Evolutionary conservation across 2,888 invertebrate species (phyloP), one percentile per base, ranked within the genome.

Genomic region (Patella depressa): DNA sequence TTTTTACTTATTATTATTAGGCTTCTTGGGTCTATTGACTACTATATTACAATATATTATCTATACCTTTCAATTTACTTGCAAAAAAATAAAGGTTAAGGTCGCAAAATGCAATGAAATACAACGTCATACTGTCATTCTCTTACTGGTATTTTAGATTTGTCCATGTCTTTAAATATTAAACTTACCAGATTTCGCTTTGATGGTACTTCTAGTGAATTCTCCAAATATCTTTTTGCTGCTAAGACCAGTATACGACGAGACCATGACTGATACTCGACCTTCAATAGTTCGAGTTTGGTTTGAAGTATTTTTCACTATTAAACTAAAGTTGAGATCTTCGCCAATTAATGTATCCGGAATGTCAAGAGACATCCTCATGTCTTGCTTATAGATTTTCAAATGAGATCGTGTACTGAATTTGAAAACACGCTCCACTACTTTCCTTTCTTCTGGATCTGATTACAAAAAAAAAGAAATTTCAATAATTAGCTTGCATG

Each of bases 211-310:
- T 70, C 83, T 79, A 53, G 77, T 74, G 0, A 45, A 72, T 24
- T 83, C 78, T 2, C 82, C 82, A 24, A 82, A 80, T 3, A 87
- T 73, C 59, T 80, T 79, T 73, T 82, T 82, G 17, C 83, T 85
- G 7, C 84, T 80, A 14, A 86, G 80, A 0, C 88, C 88, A 15
- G 87, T 88, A 79, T 88, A 88, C 76, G 80, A 88, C 1, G 82
- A 79, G 24, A 81, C 82, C 12, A 85, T 79, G 3, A 86, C 69
- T 0, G 86, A 84, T 24, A 86, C 70, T 2, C 81, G 79, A 3
- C 86, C 85, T 24, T 73, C 76, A 5, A 87, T 54, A 2, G 76
- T 76, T 24, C 80, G 77, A 9, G 79, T 70, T 7, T 82, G 80
- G 1, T 78, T 72, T 5, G 82, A 75, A 12, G 69, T 74, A 77